Evolutionary conservation across 2,797 vertebrate species (phyloP), one percentile per base, ranked within the genome.

Genomic region (Margarornis squamiger): DNA sequence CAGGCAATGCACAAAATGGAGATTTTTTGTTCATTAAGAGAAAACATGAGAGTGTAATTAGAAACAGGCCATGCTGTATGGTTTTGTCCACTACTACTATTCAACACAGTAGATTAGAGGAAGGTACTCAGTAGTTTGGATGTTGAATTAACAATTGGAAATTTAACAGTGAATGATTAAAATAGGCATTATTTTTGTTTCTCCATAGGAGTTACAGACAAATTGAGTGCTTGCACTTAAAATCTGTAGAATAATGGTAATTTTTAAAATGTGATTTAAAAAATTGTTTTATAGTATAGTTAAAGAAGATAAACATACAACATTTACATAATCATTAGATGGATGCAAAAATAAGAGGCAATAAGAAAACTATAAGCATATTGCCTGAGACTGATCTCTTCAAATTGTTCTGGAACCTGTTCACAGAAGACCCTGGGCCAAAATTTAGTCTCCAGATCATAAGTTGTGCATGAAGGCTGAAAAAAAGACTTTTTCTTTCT

Each of bases 11-110:
- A 81, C 46, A 57, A 78, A 93, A 68, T 62, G 61, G 63, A 93
- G 70, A 66, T 85, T 90, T 96, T 45, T 89, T 90, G 89, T 91
- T 84, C 89, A 76, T 95, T 78, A 91, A 24, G 32, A 90, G 76
- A 94, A 93, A 93, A 92, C 54, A 43, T 65, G 62, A 95, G 82
- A 75, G 43, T 62, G 49, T 96, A 97, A 96, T 95, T 93, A 86
- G 88, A 94, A 90, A 90, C 86, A 94, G 88, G 26, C 76, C 18
- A 23, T 48, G 51, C 71, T 84, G n/a, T 34, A 51, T 75, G 55
- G n/a, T 72, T 91, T 86, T 88, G 15, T 45, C 51, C 34, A 55
- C 54, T 66, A n/a, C 48, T 78, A 32, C 45, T 62, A 30, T 86
- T 91, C 55, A 85, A 34, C 6, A 45, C 29, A 76, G 32, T 27